Evolutionary conservation across 2,888 invertebrate genomes (phyloP).

Genomic region (Dasysyrphus albostriatus): DNA sequence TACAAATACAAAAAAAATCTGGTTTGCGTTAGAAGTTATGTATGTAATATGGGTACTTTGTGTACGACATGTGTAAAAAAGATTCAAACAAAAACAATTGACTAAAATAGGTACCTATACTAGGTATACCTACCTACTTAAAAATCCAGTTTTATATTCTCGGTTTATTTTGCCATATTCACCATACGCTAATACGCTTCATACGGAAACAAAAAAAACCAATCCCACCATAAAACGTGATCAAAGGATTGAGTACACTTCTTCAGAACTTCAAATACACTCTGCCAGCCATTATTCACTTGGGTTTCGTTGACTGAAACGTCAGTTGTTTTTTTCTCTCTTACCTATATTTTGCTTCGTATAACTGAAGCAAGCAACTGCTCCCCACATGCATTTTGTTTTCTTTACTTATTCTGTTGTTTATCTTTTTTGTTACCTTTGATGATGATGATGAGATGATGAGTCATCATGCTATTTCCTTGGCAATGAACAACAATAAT

Average conservation of each 20-base stretch:
- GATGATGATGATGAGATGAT: constrained; percentile 48
- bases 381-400: constrained; percentile 44
- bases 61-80: too few relatives aligned
- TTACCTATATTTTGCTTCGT: neutral
- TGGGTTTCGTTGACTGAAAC: constrained; percentile 11
- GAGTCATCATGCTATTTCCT: constrained; percentile 50
- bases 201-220: constrained; percentile 15
- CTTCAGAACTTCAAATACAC: constrained; percentile 26
- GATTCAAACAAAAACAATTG: too few relatives aligned
- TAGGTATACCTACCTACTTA: neutral
- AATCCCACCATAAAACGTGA: constrained; percentile 57
- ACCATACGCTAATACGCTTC: neutral
- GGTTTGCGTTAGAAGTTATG: too few relatives aligned
- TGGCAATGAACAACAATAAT: constrained; percentile 65
- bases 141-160: constrained; percentile 21
- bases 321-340: constrained; percentile 33
- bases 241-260: constrained; percentile 59
- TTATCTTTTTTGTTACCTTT: constrained; percentile 55
- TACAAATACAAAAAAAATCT: too few relatives aligned
- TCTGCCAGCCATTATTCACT: constrained; percentile 29
- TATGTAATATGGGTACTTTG: too few relatives aligned
- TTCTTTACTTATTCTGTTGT: constrained; percentile 52
- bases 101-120: too few relatives aligned
- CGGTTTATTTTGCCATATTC: neutral
- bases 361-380: constrained; percentile 8